Evolutionary conservation across 2,797 vertebrate genomes (phyloP), one percentile per base, ranked within the genome.

Genomic region (Sebastes trivittatus): DNA sequence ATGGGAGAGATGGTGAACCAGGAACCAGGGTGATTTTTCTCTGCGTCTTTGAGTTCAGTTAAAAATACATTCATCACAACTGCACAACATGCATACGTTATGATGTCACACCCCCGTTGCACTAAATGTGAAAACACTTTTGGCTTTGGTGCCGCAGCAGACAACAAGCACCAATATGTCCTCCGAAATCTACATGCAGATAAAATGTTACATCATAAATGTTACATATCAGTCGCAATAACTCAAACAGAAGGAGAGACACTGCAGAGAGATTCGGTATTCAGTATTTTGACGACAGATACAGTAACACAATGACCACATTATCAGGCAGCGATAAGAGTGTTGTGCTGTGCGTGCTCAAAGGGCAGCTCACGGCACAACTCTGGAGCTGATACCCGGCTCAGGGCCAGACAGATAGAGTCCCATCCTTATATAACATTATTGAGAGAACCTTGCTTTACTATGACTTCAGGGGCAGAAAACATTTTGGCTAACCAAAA

Each of bases 251-350:
- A 77, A 64, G 29, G 11, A 77, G 22, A 81, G 78, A 66, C 4
- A 20, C 7, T 23, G 32, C 61, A 67, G 7, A 70, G 5, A 77
- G 46, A 64, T 75, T 55, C 22, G 62, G 9, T 42, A 66, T 78
- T 79, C 55, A 75, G 29, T 87, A 84, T 92, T 92, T 90, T 91
- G 81, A 91, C 86, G 88, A 72, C 64, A 67, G 77, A 80, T 77
- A 27, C 77, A 23, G 63, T 66, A 84, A 82, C 71, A 88, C 70
- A 88, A 74, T 77, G 78, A 80, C 68, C 18, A 8, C 2, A 22
- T 75, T 92, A 93, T 92, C 87, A 61, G 46, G 66, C 8, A 4
- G 23, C 6, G 88, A 92, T 93, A 88, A 87, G 65, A 61, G 34
- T 67, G 67, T 61, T 84, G 83, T 73, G 73, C 66, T 75, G 36